Evolutionary conservation across 92 coral and sea anemone genomes (phyloP).

Genomic region (Epizoanthus rinbou): DNA sequence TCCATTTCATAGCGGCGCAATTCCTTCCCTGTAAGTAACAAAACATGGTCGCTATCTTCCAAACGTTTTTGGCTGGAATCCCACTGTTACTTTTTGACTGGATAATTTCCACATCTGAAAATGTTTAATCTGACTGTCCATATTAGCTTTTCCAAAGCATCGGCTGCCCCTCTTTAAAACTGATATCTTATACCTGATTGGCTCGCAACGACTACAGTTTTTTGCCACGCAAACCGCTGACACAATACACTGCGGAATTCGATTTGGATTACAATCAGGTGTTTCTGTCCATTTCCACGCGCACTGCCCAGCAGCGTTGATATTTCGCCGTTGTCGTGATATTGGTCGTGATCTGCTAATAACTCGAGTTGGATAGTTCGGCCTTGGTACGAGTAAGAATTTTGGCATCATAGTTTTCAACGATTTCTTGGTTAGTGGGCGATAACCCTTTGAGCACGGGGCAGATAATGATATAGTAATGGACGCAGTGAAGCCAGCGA

Average conservation of each 20-base stretch:
- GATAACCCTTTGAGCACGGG: constrained; percentile 15
- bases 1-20: too few species aligned
- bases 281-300: constrained; percentile 2
- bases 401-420: background rate
- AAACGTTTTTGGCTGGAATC: background rate
- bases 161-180: background rate
- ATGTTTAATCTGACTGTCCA: background rate
- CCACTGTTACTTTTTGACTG: background rate
- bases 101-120: constrained; percentile 19
- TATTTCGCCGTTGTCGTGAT: constrained; percentile 2
- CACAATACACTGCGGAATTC: constrained; percentile 5
- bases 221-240: constrained; percentile 15
- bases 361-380: background rate
- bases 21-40: too few species aligned
- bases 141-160: background rate
- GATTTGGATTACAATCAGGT: background rate
- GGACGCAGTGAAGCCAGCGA: background rate
- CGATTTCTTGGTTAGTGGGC: background rate
- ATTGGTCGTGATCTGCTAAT: background rate
- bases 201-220: background rate
- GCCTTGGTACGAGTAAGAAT: constrained; percentile 3
- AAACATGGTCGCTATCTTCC: too few species aligned
- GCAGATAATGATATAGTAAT: background rate
- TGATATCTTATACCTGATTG: background rate
- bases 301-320: background rate